These are phyloP conservation scores for Ferrisia virgata DNA, from an alignment of 2,888 invertebrate species.

Conservation along the genomic window DNA sequence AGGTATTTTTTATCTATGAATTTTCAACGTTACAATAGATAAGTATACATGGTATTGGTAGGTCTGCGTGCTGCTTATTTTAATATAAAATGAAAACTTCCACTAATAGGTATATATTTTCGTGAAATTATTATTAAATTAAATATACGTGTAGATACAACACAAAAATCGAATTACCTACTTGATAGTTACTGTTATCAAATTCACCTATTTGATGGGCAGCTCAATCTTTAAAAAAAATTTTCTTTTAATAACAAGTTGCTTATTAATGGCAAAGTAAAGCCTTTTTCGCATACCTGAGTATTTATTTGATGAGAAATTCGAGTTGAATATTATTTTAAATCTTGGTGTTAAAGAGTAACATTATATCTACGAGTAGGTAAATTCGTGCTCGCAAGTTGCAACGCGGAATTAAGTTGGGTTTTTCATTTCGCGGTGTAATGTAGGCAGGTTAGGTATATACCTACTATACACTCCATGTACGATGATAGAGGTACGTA, in stretches of 20 bases:
- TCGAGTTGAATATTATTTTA: background rate
- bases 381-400: background rate
- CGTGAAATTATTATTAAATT: background rate
- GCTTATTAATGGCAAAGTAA: background rate
- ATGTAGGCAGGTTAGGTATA: too few species aligned
- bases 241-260: background rate
- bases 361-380: background rate
- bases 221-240: background rate
- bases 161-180: too few species aligned
- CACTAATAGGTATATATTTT: background rate
- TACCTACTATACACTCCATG: background rate
- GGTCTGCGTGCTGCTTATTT: too few species aligned
- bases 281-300: background rate
- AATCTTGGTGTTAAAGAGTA: background rate
- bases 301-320: background rate
- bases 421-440: constrained; percentile 15
- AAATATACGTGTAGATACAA: too few species aligned
- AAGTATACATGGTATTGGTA: too few species aligned
- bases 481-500: background rate
- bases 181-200: too few species aligned
- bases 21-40: background rate
- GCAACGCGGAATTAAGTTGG: background rate
- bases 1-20: background rate
- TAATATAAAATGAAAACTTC: background rate
- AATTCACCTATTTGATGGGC: background rate